Evolutionary conservation across 2,113 vertebrate genomes (phyloP).

Genomic region (Excalfactoria chinensis): DNA sequence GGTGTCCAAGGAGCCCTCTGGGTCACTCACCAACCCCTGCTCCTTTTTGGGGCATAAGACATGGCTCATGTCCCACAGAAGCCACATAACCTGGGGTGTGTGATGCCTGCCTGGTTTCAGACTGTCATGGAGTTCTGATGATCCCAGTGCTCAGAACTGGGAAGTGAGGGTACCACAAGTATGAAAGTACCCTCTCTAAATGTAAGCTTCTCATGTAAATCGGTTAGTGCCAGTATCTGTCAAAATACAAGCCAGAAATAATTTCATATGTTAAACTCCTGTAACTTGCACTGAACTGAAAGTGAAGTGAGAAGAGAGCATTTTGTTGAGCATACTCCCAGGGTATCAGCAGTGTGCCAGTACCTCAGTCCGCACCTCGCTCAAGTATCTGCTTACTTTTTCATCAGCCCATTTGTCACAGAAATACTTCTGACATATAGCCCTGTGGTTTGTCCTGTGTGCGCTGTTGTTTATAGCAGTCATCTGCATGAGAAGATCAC

Average conservation of each 20-base stretch:
- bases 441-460: neutral
- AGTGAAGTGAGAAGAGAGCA: neutral
- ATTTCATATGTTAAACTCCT: neutral
- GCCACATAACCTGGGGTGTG: neutral
- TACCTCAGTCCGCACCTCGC: neutral
- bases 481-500: neutral
- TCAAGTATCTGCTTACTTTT: neutral
- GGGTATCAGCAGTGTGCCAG: neutral
- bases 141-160: neutral
- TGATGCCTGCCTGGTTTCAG: neutral
- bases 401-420: neutral
- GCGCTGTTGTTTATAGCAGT: neutral
- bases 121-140: neutral
- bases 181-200: neutral
- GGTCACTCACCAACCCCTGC: neutral
- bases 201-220: neutral
- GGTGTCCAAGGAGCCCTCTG: neutral
- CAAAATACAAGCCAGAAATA: neutral
- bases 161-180: neutral
- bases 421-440: neutral
- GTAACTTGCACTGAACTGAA: neutral
- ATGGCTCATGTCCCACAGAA: neutral
- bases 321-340: neutral
- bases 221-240: neutral
- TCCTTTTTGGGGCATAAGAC: neutral